Conservation (phyloP, 2,888 invertebrate genomes). For the Phrixothrix hirtus region DNA sequence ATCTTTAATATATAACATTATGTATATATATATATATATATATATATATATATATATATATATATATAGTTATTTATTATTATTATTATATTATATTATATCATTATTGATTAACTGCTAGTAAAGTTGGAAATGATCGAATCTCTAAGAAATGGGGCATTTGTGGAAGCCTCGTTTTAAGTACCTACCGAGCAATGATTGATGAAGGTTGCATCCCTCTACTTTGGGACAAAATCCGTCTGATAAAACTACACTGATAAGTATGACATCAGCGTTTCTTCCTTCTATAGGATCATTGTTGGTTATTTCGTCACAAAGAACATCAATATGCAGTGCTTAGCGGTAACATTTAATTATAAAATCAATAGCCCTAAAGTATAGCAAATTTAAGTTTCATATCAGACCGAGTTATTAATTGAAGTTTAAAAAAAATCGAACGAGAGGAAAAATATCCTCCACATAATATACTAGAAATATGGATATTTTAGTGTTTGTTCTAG, state of each 20-base stretch:
- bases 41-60: too few species aligned
- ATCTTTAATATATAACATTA: too few species aligned
- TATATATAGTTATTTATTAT: too few species aligned
- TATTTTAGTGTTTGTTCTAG: neutral
- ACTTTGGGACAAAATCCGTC: slow-evolving; percentile 20
- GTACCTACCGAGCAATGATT: slow-evolving; percentile 27
- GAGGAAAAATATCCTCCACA: neutral
- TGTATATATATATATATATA: too few species aligned
- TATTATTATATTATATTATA: too few species aligned
- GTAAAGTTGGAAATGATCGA: too few species aligned
- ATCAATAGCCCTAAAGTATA: too few species aligned
- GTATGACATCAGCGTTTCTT: slow-evolving; percentile 29
- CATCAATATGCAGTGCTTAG: too few species aligned
- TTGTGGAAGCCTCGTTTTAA: slow-evolving; percentile 22
- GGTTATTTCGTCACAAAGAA: too few species aligned
- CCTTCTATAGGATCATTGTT: slow-evolving; percentile 16
- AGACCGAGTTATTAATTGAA: neutral
- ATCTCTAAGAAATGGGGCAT: slow-evolving; percentile 12
- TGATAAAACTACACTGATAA: slow-evolving; percentile 31
- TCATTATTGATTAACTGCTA: too few species aligned
- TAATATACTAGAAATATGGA: neutral
- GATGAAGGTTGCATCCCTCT: slow-evolving; percentile 31
- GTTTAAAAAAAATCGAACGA: neutral
- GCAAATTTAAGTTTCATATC: neutral
- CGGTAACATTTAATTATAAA: too few species aligned